Conservation (phyloP, 2,888 invertebrate genomes). For the Drosophila anceps region DNA sequence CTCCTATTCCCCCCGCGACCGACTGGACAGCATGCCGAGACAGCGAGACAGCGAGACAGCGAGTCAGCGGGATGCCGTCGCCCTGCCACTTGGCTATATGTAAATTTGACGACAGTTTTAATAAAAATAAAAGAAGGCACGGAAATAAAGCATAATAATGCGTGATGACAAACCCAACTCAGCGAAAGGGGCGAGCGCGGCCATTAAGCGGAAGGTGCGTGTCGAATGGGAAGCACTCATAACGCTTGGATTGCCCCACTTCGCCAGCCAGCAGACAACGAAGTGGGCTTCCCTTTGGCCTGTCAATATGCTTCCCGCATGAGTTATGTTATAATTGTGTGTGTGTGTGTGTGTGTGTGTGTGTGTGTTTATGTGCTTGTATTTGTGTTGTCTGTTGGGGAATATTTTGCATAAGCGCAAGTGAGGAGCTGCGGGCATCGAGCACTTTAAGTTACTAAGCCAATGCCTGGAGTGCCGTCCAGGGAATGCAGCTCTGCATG, state of each 20-base stretch:
- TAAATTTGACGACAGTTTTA: constrained; percentile 68
- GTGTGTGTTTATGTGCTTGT: background rate
- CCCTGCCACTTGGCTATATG: constrained; percentile 46
- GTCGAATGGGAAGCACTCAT: constrained; percentile 76
- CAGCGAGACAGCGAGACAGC: constrained; percentile 47
- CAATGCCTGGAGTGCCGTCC: constrained; percentile 51
- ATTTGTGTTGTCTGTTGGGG: constrained; percentile 17
- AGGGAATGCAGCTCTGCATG: constrained; percentile 50
- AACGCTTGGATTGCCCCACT: constrained; percentile 59
- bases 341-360: constrained; percentile 10
- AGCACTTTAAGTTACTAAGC: constrained; percentile 71
- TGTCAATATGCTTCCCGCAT: constrained; percentile 72
- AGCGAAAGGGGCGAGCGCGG: constrained; percentile 26
- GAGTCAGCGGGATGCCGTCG: constrained; percentile 47
- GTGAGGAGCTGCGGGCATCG: constrained; percentile 21
- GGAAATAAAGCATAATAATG: constrained; percentile 79
- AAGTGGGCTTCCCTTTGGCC: constrained; percentile 43
- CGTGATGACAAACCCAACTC: constrained; percentile 66
- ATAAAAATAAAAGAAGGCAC: constrained; percentile 57
- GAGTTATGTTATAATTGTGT: constrained; percentile 53
- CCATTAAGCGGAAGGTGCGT: constrained; percentile 55
- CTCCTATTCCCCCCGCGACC: constrained; percentile 8
- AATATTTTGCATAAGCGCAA: constrained; percentile 29
- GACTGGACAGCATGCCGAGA: constrained; percentile 58
- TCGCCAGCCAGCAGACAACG: constrained; percentile 10